Evolutionary conservation across 2,113 vertebrate genomes (phyloP), one percentile per base, ranked within the genome.

Genomic region (Phylloscopus whistleri): DNA sequence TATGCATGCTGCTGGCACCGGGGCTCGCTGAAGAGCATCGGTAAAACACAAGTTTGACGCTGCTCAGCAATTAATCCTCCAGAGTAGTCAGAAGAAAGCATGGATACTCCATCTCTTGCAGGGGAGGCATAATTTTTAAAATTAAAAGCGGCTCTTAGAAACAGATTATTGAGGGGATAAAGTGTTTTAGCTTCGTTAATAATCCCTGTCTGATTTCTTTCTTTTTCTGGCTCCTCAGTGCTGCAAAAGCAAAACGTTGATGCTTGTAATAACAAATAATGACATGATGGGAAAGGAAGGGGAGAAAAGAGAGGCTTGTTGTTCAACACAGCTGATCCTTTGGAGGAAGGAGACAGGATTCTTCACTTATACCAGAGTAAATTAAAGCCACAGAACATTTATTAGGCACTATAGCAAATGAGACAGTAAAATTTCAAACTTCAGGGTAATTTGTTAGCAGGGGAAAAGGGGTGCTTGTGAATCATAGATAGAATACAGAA

Each of bases 391-490:
- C 49, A 53, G 26, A 75, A 72, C 10, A 13, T 33, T 77, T 68
- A 39, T 60, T 67, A 78, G 18, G 30, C 0, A 0, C 0, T 0
- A 37, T 7, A 74, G 16, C 46, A 56, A 90, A 46, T 0, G 0
- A 79, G 41, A 41, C 23, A 49, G 11, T 62, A 80, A 78, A n/a
- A 44, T 23, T 73, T 30, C 24, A 56, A 52, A 44, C 20, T 46
- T 73, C 0, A 0, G 2, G 22, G 80, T 76, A 39, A 48, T 53
- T 81, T 84, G 14, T 63, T 81, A 78, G 19, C 37, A 67, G 26
- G 24, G 11, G 33, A 39, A 75, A 76, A 64, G 14, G 10, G 4
- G 2, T 76, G 13, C 26, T 72, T 69, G 10, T 60, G 73, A 89
- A 74, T 16, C 9, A 52, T 22, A 13, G 16, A 15, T 31, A 87